Evolutionary conservation across 64 coral and sea anemone species (phyloP), one percentile per base, ranked within the genome.

Genomic region (Montipora efflorescens): DNA sequence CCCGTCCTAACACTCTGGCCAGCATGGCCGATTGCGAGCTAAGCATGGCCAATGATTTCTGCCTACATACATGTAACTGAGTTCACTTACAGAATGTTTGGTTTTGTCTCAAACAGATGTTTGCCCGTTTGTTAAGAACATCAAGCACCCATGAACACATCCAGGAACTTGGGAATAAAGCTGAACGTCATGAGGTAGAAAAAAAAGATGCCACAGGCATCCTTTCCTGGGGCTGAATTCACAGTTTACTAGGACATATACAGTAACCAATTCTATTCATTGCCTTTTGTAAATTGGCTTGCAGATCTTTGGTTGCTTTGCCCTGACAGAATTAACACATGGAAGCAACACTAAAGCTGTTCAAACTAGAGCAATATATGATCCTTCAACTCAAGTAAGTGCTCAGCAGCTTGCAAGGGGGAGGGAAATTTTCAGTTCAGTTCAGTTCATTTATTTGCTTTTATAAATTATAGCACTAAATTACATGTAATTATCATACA

Each of bases 241-340:
- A 57, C 11, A 57, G 6, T 6, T 8, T 8, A 57, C 53, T 57
- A 11, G 7, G 11, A 57, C 11, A 57, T 57, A 8, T 8, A 11
- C 11, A 11, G 53, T 57, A 8, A 8, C 11, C 11, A 36, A 8
- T 11, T 57, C 11, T 11, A 57, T 57, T 57, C 11, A 8, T 57
- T 8, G 7, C 11, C 11, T 57, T 57, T 57, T 57, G 11, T 57
- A 8, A 10, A 55, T 77, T 53, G 20, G 77, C 78, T 48, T 51
- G 21, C 48, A 99, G 97, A 72, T 96, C 49, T 94, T 99, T 94
- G 97, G 97, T 20, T 96, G 97, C 81, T 99, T 99, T 99, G 97
- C 97, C 4, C 78, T 99, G 45, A 99, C 94, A 94, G 97, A 99
- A 90, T 84, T 99, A 59, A 91, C 88, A 18, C 97, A 99, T 81